Conservation (phyloP, 1,140 invertebrate species). For the Eueides isabella region DNA sequence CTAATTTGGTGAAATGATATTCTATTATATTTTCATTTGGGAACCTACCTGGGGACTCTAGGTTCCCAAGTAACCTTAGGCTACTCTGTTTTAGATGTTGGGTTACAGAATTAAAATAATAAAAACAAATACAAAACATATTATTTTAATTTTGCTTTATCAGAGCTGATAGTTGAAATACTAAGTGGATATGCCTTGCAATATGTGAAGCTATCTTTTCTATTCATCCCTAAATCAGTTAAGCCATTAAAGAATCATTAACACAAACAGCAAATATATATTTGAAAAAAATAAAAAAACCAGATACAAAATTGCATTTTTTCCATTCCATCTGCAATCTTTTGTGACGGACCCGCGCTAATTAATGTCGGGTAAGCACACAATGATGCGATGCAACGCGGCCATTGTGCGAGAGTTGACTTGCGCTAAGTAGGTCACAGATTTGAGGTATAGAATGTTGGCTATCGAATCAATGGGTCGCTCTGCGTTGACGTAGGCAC, state of each 20-base stretch:
- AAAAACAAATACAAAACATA: no score
- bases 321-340: constrained; percentile 21
- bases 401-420: constrained; percentile 25
- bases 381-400: constrained; percentile 27
- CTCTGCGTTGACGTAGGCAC: constrained; percentile 10
- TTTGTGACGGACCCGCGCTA: constrained; percentile 25
- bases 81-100: no score
- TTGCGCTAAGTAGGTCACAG: constrained; percentile 33
- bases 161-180: no score
- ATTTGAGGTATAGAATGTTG: constrained; percentile 23
- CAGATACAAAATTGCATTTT: constrained; percentile 9
- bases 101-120: no score
- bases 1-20: no score
- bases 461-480: constrained; percentile 25
- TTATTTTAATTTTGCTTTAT: no score
- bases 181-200: no score
- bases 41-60: no score
- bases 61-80: no score
- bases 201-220: no score
- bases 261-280: constrained; percentile 6
- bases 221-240: background rate
- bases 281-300: background rate
- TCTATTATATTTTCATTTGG: no score
- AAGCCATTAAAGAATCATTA: background rate
- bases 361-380: constrained; percentile 28